Base-by-base conservation (phyloP, 92 coral and sea anemone species). In the Porites rus region DNA sequence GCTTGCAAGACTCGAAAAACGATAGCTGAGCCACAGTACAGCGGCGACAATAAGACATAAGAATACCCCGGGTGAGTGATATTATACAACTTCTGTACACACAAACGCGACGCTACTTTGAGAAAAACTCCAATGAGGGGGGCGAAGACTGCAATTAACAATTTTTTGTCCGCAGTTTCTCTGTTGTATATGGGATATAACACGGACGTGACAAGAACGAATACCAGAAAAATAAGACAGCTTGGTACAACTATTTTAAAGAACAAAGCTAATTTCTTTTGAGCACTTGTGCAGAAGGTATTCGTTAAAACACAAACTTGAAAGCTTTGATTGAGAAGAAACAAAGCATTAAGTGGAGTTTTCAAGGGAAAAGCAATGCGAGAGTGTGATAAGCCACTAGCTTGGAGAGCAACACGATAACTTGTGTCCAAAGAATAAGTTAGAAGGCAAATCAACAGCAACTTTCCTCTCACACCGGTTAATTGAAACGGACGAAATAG, bases 61-160 rank as follows among this genome's bases (percentile, higher is more conserved):
- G 79, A 75, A 75, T 53, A 52, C 53, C 79, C 65, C 64, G 79
- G 79, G 20, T 75, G 79, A 46, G 43, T 38, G 46, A 75, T 51
- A 38, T 60, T 28, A 21, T 59, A 75, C 9, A 8, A 60, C 43
- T 59, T 10, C 28, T 75, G 80, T 2, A 75, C 11, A 7, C 80
- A n/a, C 19, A 75, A 1, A 12, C 79, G 65, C 4, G 65, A 75
- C 0, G 11, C 10, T 9, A 25, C 21, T 75, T 75, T 75, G 17
- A 75, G 64, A 8, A 56, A 18, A 24, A 75, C 80, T 1, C 63
- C 80, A 16, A 54, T 13, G 50, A 75, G 65, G 20, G 66, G 80
- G 22, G 66, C n/a, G 46, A 54, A 54, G 46, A 60, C 21, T 13
- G 80, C 80, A 28, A 53, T 75, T 4, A 75, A 51, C 2, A 53